Conservation (phyloP, 2,797 vertebrate genomes). For the Sebastes taczanowskii region DNA sequence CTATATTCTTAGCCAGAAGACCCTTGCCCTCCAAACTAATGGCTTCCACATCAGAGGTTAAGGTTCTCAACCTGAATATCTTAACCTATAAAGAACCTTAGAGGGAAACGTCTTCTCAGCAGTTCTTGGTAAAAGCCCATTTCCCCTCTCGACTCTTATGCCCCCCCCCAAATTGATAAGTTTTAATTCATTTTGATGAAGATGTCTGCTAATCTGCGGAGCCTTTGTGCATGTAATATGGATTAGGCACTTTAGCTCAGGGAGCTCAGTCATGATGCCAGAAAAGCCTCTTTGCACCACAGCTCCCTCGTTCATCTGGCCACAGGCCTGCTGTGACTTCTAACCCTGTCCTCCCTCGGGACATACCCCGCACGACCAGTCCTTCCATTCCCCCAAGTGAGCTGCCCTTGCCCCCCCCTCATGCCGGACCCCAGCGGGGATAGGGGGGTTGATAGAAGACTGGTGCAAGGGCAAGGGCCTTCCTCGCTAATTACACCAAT, state of each 20-base stretch:
- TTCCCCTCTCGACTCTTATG: conserved; percentile 46
- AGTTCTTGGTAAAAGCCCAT: conserved; percentile 60
- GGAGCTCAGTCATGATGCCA: conserved; percentile 77
- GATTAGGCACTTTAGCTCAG: conserved; percentile 80
- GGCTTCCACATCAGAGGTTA: conserved; percentile 75
- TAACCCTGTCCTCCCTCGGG: conserved; percentile 68
- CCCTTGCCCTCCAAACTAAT: conserved; percentile 74
- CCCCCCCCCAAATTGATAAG: conserved; percentile 39
- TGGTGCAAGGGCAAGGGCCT: conserved; percentile 74
- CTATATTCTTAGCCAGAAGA: conserved; percentile 65
- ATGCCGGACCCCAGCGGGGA: conserved; percentile 41
- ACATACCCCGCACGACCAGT: conserved; percentile 52
- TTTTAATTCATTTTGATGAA: conserved; percentile 80
- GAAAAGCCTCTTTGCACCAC: conserved; percentile 79
- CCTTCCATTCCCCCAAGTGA: conserved; percentile 60
- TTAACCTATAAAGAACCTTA: conserved; percentile 74
- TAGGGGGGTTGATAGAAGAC: conserved; percentile 54
- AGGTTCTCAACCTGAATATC: conserved; percentile 67
- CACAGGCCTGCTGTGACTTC: conserved; percentile 76
- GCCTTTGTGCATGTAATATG: conserved; percentile 80
- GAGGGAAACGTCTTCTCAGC: conserved; percentile 62
- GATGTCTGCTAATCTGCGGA: conserved; percentile 72
- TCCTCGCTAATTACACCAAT: conserved; percentile 81
- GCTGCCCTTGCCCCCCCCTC: conserved; percentile 47
- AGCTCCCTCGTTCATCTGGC: conserved; percentile 73